Evolutionary conservation across 2,888 invertebrate genomes (phyloP).

Genomic region (Galeopsomyia nigrocyanea): DNA sequence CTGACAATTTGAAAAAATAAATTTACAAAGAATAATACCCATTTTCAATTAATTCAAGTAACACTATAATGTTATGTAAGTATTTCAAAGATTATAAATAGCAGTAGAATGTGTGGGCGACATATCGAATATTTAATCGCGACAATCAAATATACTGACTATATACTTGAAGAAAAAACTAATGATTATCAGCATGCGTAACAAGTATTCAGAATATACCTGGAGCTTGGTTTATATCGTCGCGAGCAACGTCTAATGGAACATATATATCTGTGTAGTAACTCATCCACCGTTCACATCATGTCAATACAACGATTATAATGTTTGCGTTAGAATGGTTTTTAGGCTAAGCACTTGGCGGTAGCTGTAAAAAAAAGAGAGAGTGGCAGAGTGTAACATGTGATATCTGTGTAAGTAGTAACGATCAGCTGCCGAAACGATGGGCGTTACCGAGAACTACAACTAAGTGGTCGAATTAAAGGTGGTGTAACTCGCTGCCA

Average conservation of each 20-base stretch:
- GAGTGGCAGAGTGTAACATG: slow-evolving; percentile 18
- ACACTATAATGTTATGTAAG: no score
- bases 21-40: no score
- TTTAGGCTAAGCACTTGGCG: neutral
- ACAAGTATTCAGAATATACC: no score
- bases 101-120: no score
- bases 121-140: no score
- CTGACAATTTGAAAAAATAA: no score
- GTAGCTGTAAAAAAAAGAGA: slow-evolving; percentile 29
- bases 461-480: slow-evolving; percentile 28
- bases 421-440: slow-evolving; percentile 15
- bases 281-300: neutral
- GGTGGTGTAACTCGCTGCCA: slow-evolving; percentile 27
- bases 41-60: no score
- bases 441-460: slow-evolving; percentile 29
- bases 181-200: neutral
- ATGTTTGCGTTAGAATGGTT: neutral
- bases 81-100: no score
- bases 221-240: no score
- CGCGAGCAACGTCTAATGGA: neutral
- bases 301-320: neutral
- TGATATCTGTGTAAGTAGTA: slow-evolving; percentile 21
- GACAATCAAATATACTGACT: neutral
- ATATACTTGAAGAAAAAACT: neutral
- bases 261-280: slow-evolving; percentile 4